Percentiles rank a stretch among this genome's conserved stretches.
Conservation (phyloP, 2,888 invertebrate species). For the Himalopsyche anomala region DNA sequence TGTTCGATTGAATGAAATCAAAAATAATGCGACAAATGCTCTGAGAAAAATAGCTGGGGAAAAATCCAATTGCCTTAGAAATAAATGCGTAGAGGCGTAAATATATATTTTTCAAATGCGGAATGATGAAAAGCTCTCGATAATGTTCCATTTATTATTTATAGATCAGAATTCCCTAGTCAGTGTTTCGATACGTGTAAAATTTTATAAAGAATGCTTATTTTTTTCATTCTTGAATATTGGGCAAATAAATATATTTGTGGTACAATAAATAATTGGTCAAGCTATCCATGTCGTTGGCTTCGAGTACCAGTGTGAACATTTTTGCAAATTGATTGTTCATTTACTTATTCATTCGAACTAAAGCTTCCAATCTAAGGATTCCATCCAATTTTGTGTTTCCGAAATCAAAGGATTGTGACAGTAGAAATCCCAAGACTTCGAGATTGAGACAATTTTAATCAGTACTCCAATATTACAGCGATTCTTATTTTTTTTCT, state of each 20-base stretch:
- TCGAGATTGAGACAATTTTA: too few species aligned
- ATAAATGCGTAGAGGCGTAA: not conserved
- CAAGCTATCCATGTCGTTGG: too few species aligned
- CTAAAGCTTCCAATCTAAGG: too few species aligned
- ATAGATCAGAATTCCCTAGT: not conserved
- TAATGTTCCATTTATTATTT: constrained; percentile 1
- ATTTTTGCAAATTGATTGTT: too few species aligned
- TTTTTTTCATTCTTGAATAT: not conserved
- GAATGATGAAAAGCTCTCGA: not conserved
- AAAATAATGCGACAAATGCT: constrained; percentile 6
- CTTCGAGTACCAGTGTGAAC: too few species aligned
- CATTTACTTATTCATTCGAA: too few species aligned
- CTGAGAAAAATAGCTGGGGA: not conserved
- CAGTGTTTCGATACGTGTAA: not conserved
- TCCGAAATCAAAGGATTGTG: too few species aligned
- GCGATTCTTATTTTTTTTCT: too few species aligned
- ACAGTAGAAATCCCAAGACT: too few species aligned
- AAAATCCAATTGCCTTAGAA: not conserved
- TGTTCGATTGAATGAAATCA: constrained; percentile 1
- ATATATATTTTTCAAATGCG: not conserved
- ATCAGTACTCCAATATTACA: too few species aligned
- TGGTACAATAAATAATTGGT: too few species aligned
- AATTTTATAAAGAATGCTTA: not conserved
- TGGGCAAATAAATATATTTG: not conserved
- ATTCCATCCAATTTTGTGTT: too few species aligned